These are phyloP conservation scores for Amitus sp. DNA, from an alignment of 2,888 invertebrate genomes.

Conservation along the genomic window DNA sequence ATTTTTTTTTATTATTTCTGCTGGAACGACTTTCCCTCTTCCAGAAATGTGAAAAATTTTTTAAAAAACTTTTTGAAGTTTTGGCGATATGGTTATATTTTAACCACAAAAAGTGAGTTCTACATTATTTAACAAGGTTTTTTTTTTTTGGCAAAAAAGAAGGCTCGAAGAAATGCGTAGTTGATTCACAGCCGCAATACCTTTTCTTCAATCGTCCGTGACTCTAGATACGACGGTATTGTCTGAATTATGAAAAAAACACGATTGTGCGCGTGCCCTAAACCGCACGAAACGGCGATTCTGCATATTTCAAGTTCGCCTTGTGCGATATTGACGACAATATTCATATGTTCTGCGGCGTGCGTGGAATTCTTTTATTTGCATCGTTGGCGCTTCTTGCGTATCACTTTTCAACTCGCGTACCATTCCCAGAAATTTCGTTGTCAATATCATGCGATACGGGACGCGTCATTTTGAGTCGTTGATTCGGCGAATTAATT, in stretches of 20 bases:
- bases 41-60: too few species aligned
- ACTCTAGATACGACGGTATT: slow-evolving; percentile 3
- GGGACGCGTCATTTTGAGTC: slow-evolving; percentile 20
- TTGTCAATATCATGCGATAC: slow-evolving; percentile 23
- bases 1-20: too few species aligned
- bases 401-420: slow-evolving; percentile 8
- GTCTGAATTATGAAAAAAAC: slow-evolving; percentile 37
- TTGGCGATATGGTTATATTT: too few species aligned
- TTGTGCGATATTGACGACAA: slow-evolving; percentile 32
- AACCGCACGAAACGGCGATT: slow-evolving; percentile 16
- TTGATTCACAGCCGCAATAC: too few species aligned
- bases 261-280: slow-evolving; percentile 29
- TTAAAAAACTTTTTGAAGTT: too few species aligned
- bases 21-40: too few species aligned
- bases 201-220: too few species aligned
- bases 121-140: too few species aligned
- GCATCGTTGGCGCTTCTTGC: slow-evolving; percentile 37
- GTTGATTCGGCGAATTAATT: too few species aligned
- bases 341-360: slow-evolving; percentile 32
- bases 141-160: too few species aligned
- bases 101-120: too few species aligned
- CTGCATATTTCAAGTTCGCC: slow-evolving; percentile 32
- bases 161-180: too few species aligned
- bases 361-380: slow-evolving; percentile 34
- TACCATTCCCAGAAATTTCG: slow-evolving; percentile 19